Conservation (phyloP, 2,113 vertebrate species). For the Entelurus aequoreus region DNA sequence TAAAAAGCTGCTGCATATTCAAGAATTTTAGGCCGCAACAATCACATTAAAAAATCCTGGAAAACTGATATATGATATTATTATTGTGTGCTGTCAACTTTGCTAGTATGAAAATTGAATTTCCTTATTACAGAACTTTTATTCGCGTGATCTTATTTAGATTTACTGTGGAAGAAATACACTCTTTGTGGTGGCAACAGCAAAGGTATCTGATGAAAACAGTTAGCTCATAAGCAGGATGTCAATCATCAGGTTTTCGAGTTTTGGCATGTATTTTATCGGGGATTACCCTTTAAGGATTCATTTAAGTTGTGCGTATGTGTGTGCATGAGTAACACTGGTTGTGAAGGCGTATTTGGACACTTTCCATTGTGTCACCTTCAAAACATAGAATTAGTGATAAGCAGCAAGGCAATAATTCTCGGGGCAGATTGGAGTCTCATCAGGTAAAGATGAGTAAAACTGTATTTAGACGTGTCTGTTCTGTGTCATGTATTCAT, state of each 20-base stretch:
- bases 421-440: neutral
- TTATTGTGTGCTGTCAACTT: neutral
- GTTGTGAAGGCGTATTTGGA: neutral
- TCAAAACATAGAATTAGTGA: neutral
- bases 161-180: too few species aligned
- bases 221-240: too few species aligned
- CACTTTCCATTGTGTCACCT: neutral
- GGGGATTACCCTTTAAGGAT: neutral
- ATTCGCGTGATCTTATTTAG: too few species aligned
- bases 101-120: too few species aligned
- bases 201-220: too few species aligned
- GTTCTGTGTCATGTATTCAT: neutral
- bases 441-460: neutral
- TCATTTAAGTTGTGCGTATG: too few species aligned
- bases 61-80: neutral
- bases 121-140: too few species aligned
- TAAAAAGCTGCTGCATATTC: too few species aligned
- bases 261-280: neutral
- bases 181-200: too few species aligned
- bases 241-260: neutral
- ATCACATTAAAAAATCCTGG: too few species aligned
- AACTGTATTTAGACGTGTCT: neutral
- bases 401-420: neutral
- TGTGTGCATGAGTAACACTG: neutral
- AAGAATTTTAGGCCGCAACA: too few species aligned